Conservation (phyloP, 2,888 invertebrate genomes). For the Trissolcus japonicus region DNA sequence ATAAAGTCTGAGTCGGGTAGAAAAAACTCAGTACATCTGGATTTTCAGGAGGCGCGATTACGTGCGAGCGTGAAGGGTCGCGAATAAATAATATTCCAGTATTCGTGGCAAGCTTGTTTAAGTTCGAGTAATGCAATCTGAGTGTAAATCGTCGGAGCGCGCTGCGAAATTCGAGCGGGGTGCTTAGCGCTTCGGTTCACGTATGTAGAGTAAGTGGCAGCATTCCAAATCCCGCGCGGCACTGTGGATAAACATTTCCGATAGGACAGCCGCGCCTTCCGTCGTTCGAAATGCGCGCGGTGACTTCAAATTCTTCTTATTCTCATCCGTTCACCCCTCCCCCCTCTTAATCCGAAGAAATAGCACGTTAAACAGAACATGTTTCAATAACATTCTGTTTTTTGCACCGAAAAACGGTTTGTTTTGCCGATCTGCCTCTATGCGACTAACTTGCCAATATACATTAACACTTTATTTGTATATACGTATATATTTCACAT, state of each 20-base stretch:
- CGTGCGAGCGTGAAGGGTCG: constrained; percentile 42
- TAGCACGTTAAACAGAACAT: constrained; percentile 15
- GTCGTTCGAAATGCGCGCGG: constrained; percentile 26
- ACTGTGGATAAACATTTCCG: constrained; percentile 71
- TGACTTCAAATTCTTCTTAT: constrained; percentile 44
- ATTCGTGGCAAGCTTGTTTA: constrained; percentile 62
- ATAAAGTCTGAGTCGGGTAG: constrained; percentile 38
- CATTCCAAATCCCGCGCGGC: constrained; percentile 70
- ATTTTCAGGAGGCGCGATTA: constrained; percentile 43
- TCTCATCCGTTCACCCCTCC: background rate
- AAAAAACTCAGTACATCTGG: constrained; percentile 39
- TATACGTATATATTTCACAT: too few species aligned
- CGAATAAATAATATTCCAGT: constrained; percentile 56
- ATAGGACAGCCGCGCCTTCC: constrained; percentile 58
- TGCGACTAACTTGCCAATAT: constrained; percentile 23
- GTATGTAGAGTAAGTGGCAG: constrained; percentile 73
- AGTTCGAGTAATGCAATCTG: constrained; percentile 68
- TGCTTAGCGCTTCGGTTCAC: constrained; percentile 67
- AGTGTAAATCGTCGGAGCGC: constrained; percentile 66
- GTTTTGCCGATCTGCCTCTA: constrained; percentile 38
- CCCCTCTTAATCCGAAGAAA: background rate
- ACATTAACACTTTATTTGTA: constrained; percentile 39
- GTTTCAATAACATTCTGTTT: constrained; percentile 40
- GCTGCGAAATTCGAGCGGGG: constrained; percentile 64
- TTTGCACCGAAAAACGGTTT: constrained; percentile 36